Evolutionary conservation across 2,113 vertebrate species (phyloP).

Genomic region (Rhinolophus sinicus): DNA sequence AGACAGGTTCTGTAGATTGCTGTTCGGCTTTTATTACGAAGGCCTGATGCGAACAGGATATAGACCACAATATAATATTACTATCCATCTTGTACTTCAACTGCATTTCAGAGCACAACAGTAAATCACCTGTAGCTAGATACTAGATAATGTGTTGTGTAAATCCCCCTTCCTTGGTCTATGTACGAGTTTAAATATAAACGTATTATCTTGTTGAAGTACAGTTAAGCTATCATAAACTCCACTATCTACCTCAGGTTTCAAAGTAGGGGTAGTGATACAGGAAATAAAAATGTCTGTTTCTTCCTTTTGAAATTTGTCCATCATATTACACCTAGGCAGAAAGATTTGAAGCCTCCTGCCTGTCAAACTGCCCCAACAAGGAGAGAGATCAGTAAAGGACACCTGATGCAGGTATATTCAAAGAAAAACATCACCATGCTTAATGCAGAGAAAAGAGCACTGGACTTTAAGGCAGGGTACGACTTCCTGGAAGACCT

Average conservation of each 20-base stretch:
- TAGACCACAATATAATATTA: slow-evolving; percentile 72
- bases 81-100: slow-evolving; percentile 67
- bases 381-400: not conserved
- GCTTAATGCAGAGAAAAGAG: not conserved
- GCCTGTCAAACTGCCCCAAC: not conserved
- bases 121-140: slow-evolving; percentile 71
- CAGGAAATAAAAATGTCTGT: not conserved
- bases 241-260: slow-evolving; percentile 57
- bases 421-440: not conserved
- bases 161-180: slow-evolving; percentile 53
- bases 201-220: slow-evolving; percentile 55
- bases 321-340: not conserved
- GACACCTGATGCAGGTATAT: not conserved
- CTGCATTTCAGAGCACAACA: slow-evolving; percentile 27
- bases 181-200: slow-evolving; percentile 59
- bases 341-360: not conserved
- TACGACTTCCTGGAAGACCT: not conserved
- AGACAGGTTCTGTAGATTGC: slow-evolving; percentile 77
- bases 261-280: slow-evolving; percentile 8
- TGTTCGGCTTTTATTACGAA: slow-evolving; percentile 74
- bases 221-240: slow-evolving; percentile 29
- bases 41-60: slow-evolving; percentile 78
- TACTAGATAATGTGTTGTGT: slow-evolving; percentile 62
- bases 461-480: not conserved
- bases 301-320: slow-evolving; percentile 36